phyloP scores from a whole-genome alignment of 2,888 invertebrate species.

The Heliconius hortense region DNA sequence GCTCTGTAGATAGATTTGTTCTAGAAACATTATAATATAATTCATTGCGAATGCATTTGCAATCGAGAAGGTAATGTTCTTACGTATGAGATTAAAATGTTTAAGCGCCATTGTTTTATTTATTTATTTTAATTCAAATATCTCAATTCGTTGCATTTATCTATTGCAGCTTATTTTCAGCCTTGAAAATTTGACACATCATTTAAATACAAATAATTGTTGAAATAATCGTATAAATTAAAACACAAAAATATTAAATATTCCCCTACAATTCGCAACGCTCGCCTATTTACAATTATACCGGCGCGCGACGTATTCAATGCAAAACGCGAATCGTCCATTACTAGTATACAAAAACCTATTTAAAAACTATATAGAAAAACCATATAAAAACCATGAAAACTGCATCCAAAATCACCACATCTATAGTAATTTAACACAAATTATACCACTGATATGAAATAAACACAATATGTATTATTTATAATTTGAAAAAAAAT shows the following conservation, averaged over 20 bases:
- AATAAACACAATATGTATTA: slow-evolving; percentile 5
- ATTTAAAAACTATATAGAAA: slow-evolving; percentile 14
- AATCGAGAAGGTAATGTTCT: not conserved
- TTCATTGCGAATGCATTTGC: slow-evolving; percentile 13
- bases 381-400: slow-evolving; percentile 24
- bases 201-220: not conserved
- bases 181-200: not conserved
- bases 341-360: not conserved
- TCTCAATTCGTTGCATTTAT: not conserved
- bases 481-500: not conserved
- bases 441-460: slow-evolving; percentile 15
- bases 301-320: slow-evolving; percentile 13
- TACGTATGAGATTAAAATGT: not conserved
- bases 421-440: slow-evolving; percentile 13
- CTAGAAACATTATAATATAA: slow-evolving; percentile 15
- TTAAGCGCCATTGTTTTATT: slow-evolving; percentile 12
- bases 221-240: not conserved
- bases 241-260: not conserved
- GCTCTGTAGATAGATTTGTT: slow-evolving; percentile 7
- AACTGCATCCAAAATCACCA: slow-evolving; percentile 29
- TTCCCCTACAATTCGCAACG: slow-evolving; percentile 8
- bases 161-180: not conserved
- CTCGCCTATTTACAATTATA: slow-evolving; percentile 4
- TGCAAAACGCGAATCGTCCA: slow-evolving; percentile 7
- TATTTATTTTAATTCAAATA: not conserved